Conservation (phyloP, 2,113 vertebrate species). For the Rhinopithecus roxellana region DNA sequence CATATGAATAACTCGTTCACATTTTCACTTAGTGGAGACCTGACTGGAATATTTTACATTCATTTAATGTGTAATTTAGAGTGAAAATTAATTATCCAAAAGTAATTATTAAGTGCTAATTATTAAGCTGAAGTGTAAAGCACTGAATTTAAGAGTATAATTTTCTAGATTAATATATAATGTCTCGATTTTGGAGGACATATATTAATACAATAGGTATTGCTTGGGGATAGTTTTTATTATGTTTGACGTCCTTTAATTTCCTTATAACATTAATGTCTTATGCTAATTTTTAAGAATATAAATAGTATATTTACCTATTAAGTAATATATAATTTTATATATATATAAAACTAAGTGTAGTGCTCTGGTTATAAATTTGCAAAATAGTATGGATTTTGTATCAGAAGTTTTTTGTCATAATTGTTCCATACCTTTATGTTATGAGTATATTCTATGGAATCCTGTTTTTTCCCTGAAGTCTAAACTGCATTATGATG, state of each 20-base stretch:
- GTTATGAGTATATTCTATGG: background rate
- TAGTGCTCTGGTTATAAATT: constrained; percentile 8
- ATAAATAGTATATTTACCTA: constrained; percentile 27
- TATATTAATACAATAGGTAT: background rate
- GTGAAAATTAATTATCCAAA: constrained; percentile 59
- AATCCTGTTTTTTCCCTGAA: background rate
- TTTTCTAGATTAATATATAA: constrained; percentile 53
- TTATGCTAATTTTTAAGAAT: background rate
- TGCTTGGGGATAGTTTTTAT: background rate
- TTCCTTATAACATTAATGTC: background rate
- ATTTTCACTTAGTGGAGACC: constrained; percentile 15
- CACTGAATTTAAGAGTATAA: constrained; percentile 18
- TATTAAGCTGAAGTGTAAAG: constrained; percentile 43
- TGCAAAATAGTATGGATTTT: background rate
- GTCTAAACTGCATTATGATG: background rate
- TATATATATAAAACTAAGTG: no score
- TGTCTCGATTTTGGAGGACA: constrained; percentile 46
- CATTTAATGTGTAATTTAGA: constrained; percentile 42
- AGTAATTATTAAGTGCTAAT: constrained; percentile 65
- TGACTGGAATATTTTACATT: constrained; percentile 45
- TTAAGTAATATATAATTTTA: background rate
- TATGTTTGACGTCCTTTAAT: constrained; percentile 41
- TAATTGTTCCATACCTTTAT: background rate
- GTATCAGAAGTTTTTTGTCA: background rate
- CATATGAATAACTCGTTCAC: constrained; percentile 25